These are phyloP conservation scores for Polymixis flavicincta DNA, from an alignment of 2,888 invertebrate genomes.

Conservation along the genomic window DNA sequence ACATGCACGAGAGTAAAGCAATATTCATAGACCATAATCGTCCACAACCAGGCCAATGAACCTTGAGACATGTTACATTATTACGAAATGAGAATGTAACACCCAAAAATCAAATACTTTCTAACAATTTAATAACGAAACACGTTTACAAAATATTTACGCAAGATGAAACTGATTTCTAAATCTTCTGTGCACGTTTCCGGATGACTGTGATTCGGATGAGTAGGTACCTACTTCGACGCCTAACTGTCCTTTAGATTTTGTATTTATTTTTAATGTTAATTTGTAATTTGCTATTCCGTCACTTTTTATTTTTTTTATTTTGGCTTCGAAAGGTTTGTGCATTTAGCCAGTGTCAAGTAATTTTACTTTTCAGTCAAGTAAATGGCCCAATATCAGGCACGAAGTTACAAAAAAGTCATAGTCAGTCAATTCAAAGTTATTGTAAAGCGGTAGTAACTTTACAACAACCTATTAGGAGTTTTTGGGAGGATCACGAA, in stretches of 20 bases:
- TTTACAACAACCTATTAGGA: too few relatives aligned
- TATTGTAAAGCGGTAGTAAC: too few relatives aligned
- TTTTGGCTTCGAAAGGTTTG: too few relatives aligned
- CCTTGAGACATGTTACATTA: slow-evolving; percentile 28
- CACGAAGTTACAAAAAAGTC: too few relatives aligned
- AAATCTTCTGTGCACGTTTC: neutral
- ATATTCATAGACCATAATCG: neutral
- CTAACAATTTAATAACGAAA: slow-evolving; percentile 32
- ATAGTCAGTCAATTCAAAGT: too few relatives aligned
- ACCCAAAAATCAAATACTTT: slow-evolving; percentile 26
- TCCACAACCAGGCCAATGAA: slow-evolving; percentile 5
- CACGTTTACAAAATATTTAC: slow-evolving; percentile 26
- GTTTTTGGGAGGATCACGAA: too few relatives aligned
- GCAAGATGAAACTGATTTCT: neutral
- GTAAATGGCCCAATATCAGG: too few relatives aligned
- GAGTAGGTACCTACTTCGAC: neutral
- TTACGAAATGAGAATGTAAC: slow-evolving; percentile 30
- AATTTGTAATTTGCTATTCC: too few relatives aligned
- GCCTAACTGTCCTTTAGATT: neutral
- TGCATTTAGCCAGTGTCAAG: too few relatives aligned
- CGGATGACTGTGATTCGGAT: neutral
- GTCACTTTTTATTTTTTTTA: too few relatives aligned
- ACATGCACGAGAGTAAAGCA: neutral
- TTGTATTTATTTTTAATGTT: neutral
- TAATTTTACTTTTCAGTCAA: too few relatives aligned